A percentile compares a stretch with the other conserved stretches of the same genome.
Conservation (phyloP, 2,888 invertebrate species). For the Anoplius nigerrimus region DNA sequence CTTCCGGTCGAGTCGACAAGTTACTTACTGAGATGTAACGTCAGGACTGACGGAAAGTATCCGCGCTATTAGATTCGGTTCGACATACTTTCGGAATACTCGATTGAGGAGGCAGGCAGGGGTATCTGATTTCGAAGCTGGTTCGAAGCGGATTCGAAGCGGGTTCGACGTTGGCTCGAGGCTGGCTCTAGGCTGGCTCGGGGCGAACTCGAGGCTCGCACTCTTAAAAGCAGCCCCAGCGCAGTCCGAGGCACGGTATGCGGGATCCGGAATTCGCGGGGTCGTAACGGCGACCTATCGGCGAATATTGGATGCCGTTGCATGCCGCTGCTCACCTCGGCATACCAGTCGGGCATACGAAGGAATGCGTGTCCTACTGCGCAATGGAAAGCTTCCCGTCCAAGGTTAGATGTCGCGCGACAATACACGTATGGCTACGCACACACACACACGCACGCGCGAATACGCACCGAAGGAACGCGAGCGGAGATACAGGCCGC, state of each 20-base stretch:
- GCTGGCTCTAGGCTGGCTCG: conserved; percentile 21
- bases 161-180: conserved; percentile 28
- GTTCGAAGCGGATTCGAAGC: conserved; percentile 27
- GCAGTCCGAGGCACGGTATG: conserved; percentile 50
- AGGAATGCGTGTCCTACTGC: conserved; percentile 70
- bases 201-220: conserved; percentile 25
- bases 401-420: conserved; percentile 65
- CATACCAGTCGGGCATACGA: conserved; percentile 67
- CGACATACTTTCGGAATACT: conserved; percentile 25
- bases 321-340: conserved; percentile 71
- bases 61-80: too few relatives aligned
- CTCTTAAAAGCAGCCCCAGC: conserved; percentile 49
- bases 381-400: conserved; percentile 61
- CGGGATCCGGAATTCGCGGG: conserved; percentile 67
- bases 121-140: not conserved
- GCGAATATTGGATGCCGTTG: conserved; percentile 71
- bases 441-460: conserved; percentile 29
- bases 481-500: not conserved
- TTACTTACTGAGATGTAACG: too few relatives aligned
- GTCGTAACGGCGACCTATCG: conserved; percentile 71
- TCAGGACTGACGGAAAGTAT: too few relatives aligned
- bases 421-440: too few relatives aligned
- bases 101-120: not conserved
- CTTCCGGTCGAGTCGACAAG: too few relatives aligned
- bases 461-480: conserved; percentile 11